Percentiles rank a stretch among this genome's conserved stretches.
Conservation (phyloP, 1,140 invertebrate genomes). For the Sarcophaga peregrina region DNA sequence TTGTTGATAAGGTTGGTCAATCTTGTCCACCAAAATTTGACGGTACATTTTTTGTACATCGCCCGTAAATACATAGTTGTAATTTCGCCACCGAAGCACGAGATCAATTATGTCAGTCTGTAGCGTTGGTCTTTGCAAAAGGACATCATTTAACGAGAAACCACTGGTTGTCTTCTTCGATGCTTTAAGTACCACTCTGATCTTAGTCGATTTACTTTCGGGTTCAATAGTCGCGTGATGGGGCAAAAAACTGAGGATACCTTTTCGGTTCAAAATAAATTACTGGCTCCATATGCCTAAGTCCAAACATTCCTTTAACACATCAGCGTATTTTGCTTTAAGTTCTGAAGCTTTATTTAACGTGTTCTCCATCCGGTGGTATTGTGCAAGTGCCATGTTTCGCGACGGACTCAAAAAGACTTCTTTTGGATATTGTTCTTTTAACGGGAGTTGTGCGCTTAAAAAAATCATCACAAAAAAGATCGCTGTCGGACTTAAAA, state of each 20-base stretch:
- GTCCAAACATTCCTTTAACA: not conserved
- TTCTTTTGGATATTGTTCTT: not conserved
- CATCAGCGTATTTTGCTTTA: not conserved
- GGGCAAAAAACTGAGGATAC: not conserved
- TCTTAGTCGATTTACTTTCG: constrained; percentile 24
- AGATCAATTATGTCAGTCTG: constrained; percentile 7
- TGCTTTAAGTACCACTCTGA: constrained; percentile 29
- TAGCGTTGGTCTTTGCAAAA: not conserved
- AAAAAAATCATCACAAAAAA: not conserved
- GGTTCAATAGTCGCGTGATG: constrained; percentile 20
- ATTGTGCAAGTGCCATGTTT: not conserved
- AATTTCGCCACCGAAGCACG: not conserved
- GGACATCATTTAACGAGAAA: not conserved
- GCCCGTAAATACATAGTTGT: not conserved
- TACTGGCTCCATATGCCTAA: not conserved
- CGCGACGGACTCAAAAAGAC: not conserved
- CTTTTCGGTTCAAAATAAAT: not conserved
- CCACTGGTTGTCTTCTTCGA: not conserved
- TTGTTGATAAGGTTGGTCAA: not conserved
- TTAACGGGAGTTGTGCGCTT: not conserved
- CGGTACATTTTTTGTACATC: constrained; percentile 9
- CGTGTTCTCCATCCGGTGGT: not conserved
- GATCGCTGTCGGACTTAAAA: not conserved
- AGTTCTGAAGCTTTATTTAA: not conserved
- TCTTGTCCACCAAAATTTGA: not conserved